Conservation (phyloP, 2,797 vertebrate species). For the Nyctalus aviator region DNA sequence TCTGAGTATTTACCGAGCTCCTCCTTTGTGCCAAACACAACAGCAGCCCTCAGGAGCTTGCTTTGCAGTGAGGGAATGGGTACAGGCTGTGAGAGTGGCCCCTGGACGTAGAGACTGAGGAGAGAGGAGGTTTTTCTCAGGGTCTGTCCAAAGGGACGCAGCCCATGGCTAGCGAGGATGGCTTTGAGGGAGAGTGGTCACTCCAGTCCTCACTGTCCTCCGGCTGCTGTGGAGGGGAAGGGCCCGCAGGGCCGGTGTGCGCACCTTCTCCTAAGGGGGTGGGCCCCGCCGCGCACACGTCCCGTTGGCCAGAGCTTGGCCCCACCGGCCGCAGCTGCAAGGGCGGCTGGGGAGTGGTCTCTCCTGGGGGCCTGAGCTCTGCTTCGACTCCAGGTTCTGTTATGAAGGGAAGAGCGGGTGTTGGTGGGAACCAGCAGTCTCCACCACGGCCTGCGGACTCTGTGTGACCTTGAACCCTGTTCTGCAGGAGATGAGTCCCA, state of each 20-base stretch:
- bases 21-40: neutral
- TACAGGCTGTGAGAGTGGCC: neutral
- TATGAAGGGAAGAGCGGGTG: neutral
- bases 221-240: neutral
- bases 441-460: fast-evolving
- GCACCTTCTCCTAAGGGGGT: neutral
- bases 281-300: neutral
- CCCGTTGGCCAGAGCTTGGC: neutral
- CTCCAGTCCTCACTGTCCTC: neutral
- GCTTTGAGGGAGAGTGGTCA: neutral
- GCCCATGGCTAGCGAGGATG: neutral
- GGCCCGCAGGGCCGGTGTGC: neutral
- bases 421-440: neutral
- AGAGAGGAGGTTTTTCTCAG: neutral
- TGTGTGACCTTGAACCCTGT: neutral
- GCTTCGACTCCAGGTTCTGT: neutral
- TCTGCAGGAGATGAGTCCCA: neutral
- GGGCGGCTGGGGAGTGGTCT: neutral
- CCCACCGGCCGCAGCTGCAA: neutral
- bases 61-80: neutral
- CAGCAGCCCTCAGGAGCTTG: neutral
- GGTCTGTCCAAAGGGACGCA: neutral
- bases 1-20: neutral
- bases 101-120: neutral
- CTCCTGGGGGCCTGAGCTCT: fast-evolving